Evolutionary conservation across 2,888 invertebrate genomes (phyloP).

Genomic region (Diplolepis rosae): DNA sequence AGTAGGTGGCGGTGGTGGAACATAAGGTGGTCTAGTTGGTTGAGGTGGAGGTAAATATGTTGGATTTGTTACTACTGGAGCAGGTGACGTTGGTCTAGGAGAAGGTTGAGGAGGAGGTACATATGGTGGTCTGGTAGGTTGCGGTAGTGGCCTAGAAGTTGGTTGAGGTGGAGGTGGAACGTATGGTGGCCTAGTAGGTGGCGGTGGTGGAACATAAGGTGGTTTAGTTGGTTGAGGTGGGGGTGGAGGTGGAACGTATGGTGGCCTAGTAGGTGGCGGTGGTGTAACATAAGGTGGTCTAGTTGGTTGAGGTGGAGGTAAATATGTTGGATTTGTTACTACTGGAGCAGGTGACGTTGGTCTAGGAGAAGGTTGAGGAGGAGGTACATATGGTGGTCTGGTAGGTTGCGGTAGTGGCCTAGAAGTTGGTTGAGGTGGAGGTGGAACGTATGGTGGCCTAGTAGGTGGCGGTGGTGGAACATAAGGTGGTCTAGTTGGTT

Average conservation of each 20-base stretch:
- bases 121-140: too few species aligned
- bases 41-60: conserved; percentile 38
- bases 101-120: conserved; percentile 38
- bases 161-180: too few species aligned
- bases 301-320: conserved; percentile 32
- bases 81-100: conserved; percentile 46
- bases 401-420: conserved; percentile 33
- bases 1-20: conserved; percentile 34
- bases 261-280: conserved; percentile 38
- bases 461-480: conserved; percentile 27
- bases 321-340: neutral
- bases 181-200: conserved; percentile 15
- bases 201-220: conserved; percentile 32
- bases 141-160: conserved; percentile 33
- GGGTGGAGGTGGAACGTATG: conserved; percentile 39
- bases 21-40: conserved; percentile 40
- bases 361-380: conserved; percentile 45
- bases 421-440: too few species aligned
- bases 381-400: too few species aligned
- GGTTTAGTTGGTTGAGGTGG: conserved; percentile 37
- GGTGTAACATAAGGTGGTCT: too few species aligned
- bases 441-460: neutral
- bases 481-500: conserved; percentile 39
- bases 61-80: neutral
- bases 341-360: conserved; percentile 31